phyloP scores from a whole-genome alignment of 2,113 vertebrate genomes.

The Anser cygnoides region DNA sequence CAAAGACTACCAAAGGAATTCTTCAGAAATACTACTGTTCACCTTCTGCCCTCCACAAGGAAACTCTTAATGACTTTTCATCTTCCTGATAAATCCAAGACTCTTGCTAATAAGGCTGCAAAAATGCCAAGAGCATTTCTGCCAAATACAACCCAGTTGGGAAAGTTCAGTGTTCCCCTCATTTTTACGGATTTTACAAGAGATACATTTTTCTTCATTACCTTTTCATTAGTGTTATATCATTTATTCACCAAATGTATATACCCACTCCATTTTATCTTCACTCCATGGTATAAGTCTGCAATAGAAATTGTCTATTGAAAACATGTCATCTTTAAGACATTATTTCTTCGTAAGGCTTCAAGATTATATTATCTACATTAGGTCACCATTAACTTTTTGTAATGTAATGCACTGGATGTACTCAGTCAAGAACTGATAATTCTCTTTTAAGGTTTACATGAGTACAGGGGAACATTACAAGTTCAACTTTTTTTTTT shows the following conservation, averaged over 20 bases:
- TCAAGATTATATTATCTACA: background rate
- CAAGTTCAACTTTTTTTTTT: background rate
- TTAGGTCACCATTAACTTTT: background rate
- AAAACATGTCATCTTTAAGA: slow-evolving; percentile 6
- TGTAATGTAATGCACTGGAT: background rate
- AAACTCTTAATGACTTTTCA: background rate
- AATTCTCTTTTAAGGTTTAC: background rate
- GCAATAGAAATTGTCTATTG: background rate
- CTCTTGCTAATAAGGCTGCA: background rate
- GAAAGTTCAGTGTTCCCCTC: background rate
- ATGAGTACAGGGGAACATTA: background rate
- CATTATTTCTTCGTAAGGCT: background rate
- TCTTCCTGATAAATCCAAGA: background rate
- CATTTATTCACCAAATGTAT: slow-evolving; percentile 1
- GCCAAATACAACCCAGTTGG: background rate
- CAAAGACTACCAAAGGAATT: background rate
- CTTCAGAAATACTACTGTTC: background rate
- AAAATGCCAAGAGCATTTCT: background rate
- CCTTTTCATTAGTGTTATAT: slow-evolving; percentile 17
- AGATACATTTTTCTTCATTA: background rate
- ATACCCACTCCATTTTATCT: background rate
- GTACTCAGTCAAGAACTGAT: background rate
- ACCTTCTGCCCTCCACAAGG: background rate
- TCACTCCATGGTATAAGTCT: background rate
- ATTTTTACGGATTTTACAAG: background rate